Conservation (phyloP, 2,113 vertebrate species). For the Procavia capensis region DNA sequence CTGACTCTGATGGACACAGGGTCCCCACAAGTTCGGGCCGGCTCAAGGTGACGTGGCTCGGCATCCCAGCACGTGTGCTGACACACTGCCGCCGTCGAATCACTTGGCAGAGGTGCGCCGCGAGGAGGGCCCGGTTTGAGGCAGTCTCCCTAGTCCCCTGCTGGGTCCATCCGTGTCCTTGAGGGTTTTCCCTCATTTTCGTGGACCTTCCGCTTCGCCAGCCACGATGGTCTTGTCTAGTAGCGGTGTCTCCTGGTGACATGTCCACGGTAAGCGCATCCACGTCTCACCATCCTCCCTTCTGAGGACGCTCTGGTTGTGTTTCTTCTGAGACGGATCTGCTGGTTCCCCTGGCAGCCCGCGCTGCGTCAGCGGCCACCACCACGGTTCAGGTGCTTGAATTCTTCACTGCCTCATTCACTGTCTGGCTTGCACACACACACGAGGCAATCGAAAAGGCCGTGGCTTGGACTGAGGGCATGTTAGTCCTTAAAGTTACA, state of each 20-base stretch:
- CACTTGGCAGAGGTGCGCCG: background rate
- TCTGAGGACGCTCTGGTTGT: no score
- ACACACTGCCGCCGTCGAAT: background rate
- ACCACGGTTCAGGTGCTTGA: background rate
- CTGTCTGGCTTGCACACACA: background rate
- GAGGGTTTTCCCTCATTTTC: background rate
- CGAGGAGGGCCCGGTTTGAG: background rate
- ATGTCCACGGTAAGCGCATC: no score
- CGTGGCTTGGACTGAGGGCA: background rate
- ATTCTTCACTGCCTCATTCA: background rate
- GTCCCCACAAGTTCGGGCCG: background rate
- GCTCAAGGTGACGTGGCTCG: no score
- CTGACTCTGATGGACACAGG: background rate
- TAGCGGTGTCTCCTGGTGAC: no score
- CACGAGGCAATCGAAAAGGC: background rate
- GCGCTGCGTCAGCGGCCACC: no score
- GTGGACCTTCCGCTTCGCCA: background rate
- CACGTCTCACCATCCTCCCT: background rate
- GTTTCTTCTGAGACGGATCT: no score
- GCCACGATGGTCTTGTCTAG: background rate
- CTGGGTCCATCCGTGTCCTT: background rate
- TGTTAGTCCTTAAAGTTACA: background rate
- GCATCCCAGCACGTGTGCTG: no score
- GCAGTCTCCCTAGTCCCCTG: background rate
- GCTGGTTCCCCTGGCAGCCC: background rate